phyloP scores from a whole-genome alignment of 2,888 invertebrate species.

The Dioctria rufipes region DNA sequence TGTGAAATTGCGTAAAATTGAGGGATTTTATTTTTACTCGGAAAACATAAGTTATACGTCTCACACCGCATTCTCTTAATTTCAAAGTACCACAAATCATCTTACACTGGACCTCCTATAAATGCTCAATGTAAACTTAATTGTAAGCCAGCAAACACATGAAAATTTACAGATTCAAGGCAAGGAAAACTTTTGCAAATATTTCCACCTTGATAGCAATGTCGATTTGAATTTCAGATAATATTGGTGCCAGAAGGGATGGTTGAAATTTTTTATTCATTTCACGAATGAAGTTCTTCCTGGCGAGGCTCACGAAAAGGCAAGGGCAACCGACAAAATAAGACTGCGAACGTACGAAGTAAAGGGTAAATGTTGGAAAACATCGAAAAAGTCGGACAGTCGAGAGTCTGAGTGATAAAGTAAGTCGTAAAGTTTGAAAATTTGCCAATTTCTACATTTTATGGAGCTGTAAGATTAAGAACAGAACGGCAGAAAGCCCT shows the following conservation, averaged over 20 bases:
- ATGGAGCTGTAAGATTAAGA: constrained; percentile 27
- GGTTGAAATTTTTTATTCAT: constrained; percentile 30
- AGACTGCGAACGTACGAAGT: neutral
- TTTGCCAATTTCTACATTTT: constrained; percentile 40
- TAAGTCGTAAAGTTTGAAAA: constrained; percentile 47
- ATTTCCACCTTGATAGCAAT: constrained; percentile 7
- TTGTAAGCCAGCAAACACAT: neutral
- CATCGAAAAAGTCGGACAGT: constrained; percentile 17
- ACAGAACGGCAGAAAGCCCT: neutral
- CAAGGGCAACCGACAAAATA: constrained; percentile 28
- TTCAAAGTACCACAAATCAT: too few species aligned
- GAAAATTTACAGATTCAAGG: neutral
- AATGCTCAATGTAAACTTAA: neutral
- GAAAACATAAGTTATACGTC: too few species aligned
- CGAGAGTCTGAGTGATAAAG: constrained; percentile 37
- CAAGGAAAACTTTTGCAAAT: constrained; percentile 13
- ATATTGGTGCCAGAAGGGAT: constrained; percentile 32
- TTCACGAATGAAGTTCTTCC: constrained; percentile 24
- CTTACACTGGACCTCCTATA: too few species aligned
- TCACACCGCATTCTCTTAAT: too few species aligned
- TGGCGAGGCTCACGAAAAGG: neutral
- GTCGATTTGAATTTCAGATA: constrained; percentile 38
- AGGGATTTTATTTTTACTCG: too few species aligned
- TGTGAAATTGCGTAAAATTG: too few species aligned
- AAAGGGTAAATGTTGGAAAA: constrained; percentile 29